Conservation (phyloP, 2,888 invertebrate genomes). For the Pharmacophagus antenor region DNA sequence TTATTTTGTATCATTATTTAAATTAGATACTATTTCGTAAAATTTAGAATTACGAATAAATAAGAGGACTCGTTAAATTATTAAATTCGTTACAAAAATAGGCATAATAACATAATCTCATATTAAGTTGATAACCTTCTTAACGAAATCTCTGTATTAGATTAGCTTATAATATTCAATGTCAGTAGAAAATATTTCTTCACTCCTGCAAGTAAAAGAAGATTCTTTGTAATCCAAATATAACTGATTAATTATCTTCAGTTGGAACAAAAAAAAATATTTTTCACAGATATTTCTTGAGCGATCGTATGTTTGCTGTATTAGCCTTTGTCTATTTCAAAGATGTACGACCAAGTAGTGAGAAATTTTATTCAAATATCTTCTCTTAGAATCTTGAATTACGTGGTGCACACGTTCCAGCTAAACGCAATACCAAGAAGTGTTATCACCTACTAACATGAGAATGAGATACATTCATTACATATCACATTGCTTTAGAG, state of each 20-base stretch:
- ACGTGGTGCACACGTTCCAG: slow-evolving; percentile 30
- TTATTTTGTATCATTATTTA: too few relatives aligned
- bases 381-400: slow-evolving; percentile 26
- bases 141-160: slow-evolving; percentile 10
- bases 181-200: slow-evolving; percentile 7
- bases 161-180: slow-evolving; percentile 19
- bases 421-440: slow-evolving; percentile 33
- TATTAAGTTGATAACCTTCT: slow-evolving; percentile 17
- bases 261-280: neutral
- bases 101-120: slow-evolving; percentile 7
- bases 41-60: neutral
- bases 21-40: too few relatives aligned
- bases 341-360: slow-evolving; percentile 12
- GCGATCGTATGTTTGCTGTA: slow-evolving; percentile 17
- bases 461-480: slow-evolving; percentile 21
- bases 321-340: slow-evolving; percentile 27
- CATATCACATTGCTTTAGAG: slow-evolving; percentile 19
- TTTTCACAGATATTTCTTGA: neutral
- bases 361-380: slow-evolving; percentile 31
- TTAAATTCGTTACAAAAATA: neutral
- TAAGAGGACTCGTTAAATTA: neutral
- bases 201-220: neutral
- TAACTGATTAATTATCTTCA: neutral
- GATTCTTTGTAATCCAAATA: neutral
- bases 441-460: slow-evolving; percentile 12